A percentile compares a stretch with the other conserved stretches of the same genome.
These are phyloP conservation scores for Phylloscopus trochilus DNA, from an alignment of 2,113 vertebrate species.

Conservation along the genomic window DNA sequence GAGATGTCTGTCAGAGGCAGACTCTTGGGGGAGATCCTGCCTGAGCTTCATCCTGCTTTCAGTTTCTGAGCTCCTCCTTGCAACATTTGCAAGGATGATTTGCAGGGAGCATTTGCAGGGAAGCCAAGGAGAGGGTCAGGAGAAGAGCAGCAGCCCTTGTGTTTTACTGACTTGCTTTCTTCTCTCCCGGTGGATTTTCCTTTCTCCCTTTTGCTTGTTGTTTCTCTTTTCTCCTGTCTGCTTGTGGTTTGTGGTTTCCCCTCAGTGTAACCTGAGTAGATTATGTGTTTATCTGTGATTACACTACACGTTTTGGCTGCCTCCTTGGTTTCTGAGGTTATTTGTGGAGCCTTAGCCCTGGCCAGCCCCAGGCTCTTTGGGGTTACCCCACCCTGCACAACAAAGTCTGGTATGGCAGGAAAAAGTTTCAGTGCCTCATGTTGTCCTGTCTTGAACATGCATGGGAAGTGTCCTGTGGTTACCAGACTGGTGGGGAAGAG, in stretches of 20 bases:
- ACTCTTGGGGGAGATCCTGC: not conserved
- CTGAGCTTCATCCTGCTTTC: not conserved
- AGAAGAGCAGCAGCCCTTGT: not conserved
- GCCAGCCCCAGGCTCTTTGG: not conserved
- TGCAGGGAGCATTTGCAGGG: no score
- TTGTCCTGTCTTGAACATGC: not conserved
- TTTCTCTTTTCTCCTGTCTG: slow-evolving; percentile 17
- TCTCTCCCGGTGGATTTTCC: not conserved
- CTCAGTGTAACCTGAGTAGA: slow-evolving; percentile 30
- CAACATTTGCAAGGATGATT: not conserved
- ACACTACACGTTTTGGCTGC: not conserved
- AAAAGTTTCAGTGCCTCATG: not conserved
- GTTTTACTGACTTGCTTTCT: not conserved
- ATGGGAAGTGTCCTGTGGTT: not conserved
- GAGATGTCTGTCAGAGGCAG: not conserved
- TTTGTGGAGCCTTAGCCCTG: not conserved
- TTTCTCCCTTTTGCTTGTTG: not conserved
- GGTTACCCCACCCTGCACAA: not conserved
- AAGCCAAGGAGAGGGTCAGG: not conserved
- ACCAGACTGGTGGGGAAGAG: not conserved
- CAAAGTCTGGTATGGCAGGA: not conserved
- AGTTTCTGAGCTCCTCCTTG: not conserved
- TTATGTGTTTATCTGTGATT: slow-evolving; percentile 26
- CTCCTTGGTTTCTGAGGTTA: slow-evolving; percentile 29
- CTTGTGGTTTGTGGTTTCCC: slow-evolving; percentile 27